A percentile compares a stretch with the other conserved stretches of the same genome.
Evolutionary conservation across 2,888 invertebrate species (phyloP).

Genomic region (Synergus umbraculus): DNA sequence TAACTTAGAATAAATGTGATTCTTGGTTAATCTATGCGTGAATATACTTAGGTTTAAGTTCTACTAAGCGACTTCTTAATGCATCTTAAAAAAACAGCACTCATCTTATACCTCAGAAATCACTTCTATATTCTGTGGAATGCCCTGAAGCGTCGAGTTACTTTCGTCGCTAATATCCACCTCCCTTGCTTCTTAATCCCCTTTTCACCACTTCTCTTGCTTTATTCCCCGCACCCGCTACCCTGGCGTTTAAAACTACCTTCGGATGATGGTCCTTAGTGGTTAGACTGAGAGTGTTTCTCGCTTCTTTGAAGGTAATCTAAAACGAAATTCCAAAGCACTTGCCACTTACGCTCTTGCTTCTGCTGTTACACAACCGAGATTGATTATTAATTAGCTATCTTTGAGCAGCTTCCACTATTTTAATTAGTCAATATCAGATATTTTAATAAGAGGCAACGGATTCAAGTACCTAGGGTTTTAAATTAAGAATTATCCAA

Average conservation of each 20-base stretch:
- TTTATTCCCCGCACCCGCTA: not conserved
- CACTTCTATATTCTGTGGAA: constrained; percentile 35
- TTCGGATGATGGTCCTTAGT: constrained; percentile 47
- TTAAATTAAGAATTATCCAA: not conserved
- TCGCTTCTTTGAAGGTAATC: constrained; percentile 52
- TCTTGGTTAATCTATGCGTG: constrained; percentile 2
- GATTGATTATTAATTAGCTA: constrained; percentile 32
- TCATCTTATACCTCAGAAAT: constrained; percentile 17
- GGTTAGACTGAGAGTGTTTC: constrained; percentile 46
- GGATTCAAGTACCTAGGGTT: not conserved
- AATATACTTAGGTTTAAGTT: not conserved
- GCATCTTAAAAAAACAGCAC: not conserved
- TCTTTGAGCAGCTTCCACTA: not conserved
- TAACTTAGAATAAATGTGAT: constrained; percentile 34
- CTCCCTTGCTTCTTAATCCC: not conserved
- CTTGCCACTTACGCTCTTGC: constrained; percentile 48
- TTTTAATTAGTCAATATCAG: constrained; percentile 14
- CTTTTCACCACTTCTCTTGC: constrained; percentile 29
- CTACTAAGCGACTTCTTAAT: not conserved
- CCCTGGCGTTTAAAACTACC: constrained; percentile 40
- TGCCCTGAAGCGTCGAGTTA: constrained; percentile 43
- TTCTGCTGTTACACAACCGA: constrained; percentile 26
- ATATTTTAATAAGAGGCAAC: not conserved
- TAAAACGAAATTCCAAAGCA: constrained; percentile 53
- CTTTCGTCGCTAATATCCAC: constrained; percentile 42